Conservation (phyloP, 1,140 invertebrate species). For the Zophobas atratus region DNA sequence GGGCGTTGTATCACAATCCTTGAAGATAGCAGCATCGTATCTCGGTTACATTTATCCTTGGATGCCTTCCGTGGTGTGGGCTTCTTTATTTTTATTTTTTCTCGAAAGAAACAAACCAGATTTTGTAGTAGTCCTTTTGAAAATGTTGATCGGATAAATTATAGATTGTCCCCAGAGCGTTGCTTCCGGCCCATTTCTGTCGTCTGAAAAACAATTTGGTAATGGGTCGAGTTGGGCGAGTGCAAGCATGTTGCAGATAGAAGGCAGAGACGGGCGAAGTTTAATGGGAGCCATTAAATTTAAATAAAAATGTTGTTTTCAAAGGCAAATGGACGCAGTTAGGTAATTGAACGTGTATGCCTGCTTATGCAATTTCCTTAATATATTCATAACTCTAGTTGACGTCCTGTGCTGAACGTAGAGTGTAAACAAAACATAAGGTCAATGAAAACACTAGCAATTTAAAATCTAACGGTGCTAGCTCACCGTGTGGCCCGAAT, state of each 20-base stretch:
- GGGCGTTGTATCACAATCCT: conserved; percentile 24
- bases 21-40: not conserved
- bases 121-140: conserved; percentile 35
- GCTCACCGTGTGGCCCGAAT: conserved; percentile 53
- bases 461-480: conserved; percentile 61
- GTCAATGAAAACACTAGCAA: conserved; percentile 61
- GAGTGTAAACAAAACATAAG: conserved; percentile 55
- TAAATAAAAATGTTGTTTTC: conserved; percentile 43
- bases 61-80: conserved; percentile 18
- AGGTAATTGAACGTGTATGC: conserved; percentile 45
- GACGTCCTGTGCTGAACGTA: conserved; percentile 40
- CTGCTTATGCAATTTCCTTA: conserved; percentile 52
- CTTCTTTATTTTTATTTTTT: conserved; percentile 24
- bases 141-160: conserved; percentile 22
- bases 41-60: conserved; percentile 42
- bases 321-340: conserved; percentile 42
- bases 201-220: conserved; percentile 35
- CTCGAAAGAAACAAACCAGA: conserved; percentile 35
- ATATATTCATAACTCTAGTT: conserved; percentile 51
- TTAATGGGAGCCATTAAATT: conserved; percentile 42
- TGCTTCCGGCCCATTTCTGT: conserved; percentile 36
- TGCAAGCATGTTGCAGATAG: conserved; percentile 32
- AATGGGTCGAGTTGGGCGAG: conserved; percentile 28
- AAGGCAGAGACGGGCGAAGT: conserved; percentile 33
- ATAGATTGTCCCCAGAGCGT: conserved; percentile 31